Conservation (phyloP, 1,140 invertebrate species). For the Propsilocerus akamusi region DNA sequence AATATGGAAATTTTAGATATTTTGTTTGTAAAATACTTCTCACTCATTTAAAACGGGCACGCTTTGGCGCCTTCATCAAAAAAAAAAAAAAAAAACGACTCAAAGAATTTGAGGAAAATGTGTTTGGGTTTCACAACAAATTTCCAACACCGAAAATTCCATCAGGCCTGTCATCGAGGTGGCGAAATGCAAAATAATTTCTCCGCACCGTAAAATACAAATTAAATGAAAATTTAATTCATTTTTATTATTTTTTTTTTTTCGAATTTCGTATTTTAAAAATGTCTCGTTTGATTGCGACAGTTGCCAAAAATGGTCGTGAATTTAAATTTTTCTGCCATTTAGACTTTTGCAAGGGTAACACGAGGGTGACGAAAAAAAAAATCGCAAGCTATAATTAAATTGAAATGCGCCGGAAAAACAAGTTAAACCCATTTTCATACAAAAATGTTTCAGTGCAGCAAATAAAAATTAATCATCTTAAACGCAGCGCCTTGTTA, state of each 20-base stretch:
- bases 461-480: background rate
- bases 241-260: too few species aligned
- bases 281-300: background rate
- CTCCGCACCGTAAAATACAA: background rate
- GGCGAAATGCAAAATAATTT: background rate
- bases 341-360: background rate
- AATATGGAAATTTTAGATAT: too few species aligned
- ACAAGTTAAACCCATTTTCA: background rate
- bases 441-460: background rate
- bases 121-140: background rate
- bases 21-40: background rate
- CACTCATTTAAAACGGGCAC: background rate
- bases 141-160: background rate
- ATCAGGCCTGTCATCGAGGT: background rate
- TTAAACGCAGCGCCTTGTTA: background rate
- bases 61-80: background rate
- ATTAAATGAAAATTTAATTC: background rate
- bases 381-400: background rate
- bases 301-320: background rate
- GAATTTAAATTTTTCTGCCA: constrained; percentile 1
- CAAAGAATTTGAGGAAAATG: background rate
- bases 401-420: background rate
- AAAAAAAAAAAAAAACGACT: too few species aligned
- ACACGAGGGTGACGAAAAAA: background rate
- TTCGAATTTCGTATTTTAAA: too few species aligned